phyloP scores from a whole-genome alignment of 2,113 vertebrate genomes.

The Rhabdomys dilectus region DNA sequence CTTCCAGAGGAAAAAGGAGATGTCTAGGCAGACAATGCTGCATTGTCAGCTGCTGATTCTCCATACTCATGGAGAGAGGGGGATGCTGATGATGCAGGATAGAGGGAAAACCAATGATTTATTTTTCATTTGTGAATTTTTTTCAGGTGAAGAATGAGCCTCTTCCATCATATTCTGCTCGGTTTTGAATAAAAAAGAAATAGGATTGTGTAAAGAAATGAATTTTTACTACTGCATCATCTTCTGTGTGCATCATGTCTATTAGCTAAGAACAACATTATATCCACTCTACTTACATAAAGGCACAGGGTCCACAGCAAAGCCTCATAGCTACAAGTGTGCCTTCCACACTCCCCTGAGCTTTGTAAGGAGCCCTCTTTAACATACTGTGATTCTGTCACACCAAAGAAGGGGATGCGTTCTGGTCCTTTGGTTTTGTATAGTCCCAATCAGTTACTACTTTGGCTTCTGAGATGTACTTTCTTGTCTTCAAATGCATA shows the following conservation, averaged over 20 bases:
- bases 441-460: neutral
- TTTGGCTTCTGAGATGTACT: neutral
- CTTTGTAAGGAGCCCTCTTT: neutral
- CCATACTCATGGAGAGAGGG: neutral
- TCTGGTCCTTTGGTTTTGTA: neutral
- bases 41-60: neutral
- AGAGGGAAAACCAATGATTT: neutral
- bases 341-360: neutral
- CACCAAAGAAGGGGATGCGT: neutral
- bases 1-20: neutral
- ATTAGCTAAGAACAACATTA: neutral
- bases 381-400: neutral
- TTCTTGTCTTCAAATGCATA: neutral
- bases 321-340: neutral
- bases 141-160: neutral
- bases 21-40: slow-evolving; percentile 16
- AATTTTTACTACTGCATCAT: neutral
- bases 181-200: neutral
- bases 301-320: neutral
- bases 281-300: neutral
- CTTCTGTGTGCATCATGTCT: neutral
- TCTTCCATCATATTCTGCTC: neutral
- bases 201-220: neutral
- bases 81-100: neutral
- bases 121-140: neutral